These are phyloP conservation scores for Polydrusus pterygomalis DNA, from an alignment of 2,888 invertebrate genomes.

Conservation along the genomic window DNA sequence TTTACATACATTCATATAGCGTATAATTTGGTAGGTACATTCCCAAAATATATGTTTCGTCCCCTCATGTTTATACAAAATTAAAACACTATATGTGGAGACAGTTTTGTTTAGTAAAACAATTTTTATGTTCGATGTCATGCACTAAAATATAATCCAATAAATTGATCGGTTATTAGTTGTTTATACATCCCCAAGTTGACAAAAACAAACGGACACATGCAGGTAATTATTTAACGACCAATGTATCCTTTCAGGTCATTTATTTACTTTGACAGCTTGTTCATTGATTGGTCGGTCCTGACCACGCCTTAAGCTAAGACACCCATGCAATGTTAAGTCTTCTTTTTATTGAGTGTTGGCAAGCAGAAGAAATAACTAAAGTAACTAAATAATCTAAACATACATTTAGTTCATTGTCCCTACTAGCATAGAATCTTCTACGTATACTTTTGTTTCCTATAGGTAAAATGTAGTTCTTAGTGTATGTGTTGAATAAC, in stretches of 20 bases:
- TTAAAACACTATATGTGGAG: slow-evolving; percentile 18
- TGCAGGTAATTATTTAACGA: slow-evolving; percentile 27
- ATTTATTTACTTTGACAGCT: slow-evolving; percentile 59
- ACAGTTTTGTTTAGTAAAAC: slow-evolving; percentile 27
- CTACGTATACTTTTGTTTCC: no score
- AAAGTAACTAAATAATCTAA: no score
- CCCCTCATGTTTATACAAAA: slow-evolving; percentile 17
- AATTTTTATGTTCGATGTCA: slow-evolving; percentile 20
- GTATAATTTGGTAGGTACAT: neutral
- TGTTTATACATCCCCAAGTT: slow-evolving; percentile 27
- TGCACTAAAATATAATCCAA: slow-evolving; percentile 20
- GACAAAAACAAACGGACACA: slow-evolving; percentile 27
- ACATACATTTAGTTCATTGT: no score
- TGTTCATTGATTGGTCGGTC: slow-evolving; percentile 63
- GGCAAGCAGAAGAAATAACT: neutral
- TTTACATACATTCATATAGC: neutral
- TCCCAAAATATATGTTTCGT: slow-evolving; percentile 10
- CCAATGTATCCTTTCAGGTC: slow-evolving; percentile 45
- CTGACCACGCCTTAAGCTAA: slow-evolving; percentile 66
- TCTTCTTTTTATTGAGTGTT: slow-evolving; percentile 5
- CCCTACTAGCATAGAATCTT: no score
- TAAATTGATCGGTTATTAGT: slow-evolving; percentile 31
- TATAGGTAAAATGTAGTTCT: no score
- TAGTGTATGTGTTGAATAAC: no score
- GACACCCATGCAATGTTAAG: slow-evolving; percentile 60